Conservation (phyloP, 2,797 vertebrate species). For the Poecilia wingei region DNA sequence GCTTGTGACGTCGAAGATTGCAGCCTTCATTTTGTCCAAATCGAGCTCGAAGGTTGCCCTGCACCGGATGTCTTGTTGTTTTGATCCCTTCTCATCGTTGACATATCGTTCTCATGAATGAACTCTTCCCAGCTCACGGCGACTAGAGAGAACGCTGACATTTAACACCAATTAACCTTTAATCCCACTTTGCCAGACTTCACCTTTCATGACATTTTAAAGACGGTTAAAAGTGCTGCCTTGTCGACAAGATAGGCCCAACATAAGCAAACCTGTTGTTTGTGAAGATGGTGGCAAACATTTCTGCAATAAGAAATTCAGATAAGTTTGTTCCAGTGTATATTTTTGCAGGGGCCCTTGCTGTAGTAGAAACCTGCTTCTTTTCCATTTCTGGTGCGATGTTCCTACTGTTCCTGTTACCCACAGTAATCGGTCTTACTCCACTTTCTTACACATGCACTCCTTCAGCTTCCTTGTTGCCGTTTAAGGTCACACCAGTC, state of each 20-base stretch:
- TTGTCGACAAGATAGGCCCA: constrained; percentile 5
- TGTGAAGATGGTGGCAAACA: background rate
- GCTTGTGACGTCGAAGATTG: background rate
- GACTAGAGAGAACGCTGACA: constrained; percentile 23
- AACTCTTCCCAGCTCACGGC: constrained; percentile 7
- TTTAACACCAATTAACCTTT: constrained; percentile 54
- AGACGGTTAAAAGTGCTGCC: constrained; percentile 31
- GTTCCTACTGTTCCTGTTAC: background rate
- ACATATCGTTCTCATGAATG: background rate
- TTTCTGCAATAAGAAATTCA: constrained; percentile 7
- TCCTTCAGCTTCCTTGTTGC: background rate
- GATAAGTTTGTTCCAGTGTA: constrained; percentile 17
- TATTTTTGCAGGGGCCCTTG: background rate
- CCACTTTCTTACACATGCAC: background rate
- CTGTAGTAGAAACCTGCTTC: background rate
- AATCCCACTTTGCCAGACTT: constrained; percentile 56
- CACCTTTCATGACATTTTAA: constrained; percentile 48
- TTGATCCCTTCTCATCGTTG: background rate
- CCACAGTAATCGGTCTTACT: background rate
- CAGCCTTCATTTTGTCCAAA: background rate
- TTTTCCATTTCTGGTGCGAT: background rate
- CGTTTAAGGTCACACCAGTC: background rate
- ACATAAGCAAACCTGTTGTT: constrained; percentile 21
- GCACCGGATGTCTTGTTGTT: background rate
- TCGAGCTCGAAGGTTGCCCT: background rate